Percentiles rank a stretch among this genome's conserved stretches.
Conservation (phyloP, 1,140 invertebrate species). For the Dendroctonus ponderosae region DNA sequence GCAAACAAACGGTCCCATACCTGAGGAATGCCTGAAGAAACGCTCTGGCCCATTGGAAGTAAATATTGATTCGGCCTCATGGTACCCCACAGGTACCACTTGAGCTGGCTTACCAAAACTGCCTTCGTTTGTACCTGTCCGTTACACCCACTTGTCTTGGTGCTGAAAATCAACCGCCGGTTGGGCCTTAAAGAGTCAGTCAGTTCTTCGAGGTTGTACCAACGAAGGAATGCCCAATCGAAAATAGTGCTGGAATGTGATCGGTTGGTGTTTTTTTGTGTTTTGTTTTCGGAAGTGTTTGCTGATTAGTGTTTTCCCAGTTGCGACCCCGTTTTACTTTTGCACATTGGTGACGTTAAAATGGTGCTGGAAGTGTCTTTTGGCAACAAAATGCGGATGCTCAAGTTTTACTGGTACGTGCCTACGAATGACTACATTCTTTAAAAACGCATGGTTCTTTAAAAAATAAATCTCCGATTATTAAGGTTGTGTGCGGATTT, state of each 20-base stretch:
- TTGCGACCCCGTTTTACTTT: slow-evolving; percentile 1
- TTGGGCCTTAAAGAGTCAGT: slow-evolving; percentile 25
- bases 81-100: slow-evolving; percentile 7
- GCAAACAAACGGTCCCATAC: slow-evolving; percentile 18
- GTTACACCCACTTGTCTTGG: slow-evolving; percentile 45
- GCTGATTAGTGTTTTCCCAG: background rate
- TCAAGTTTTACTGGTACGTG: slow-evolving; percentile 50
- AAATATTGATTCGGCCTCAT: slow-evolving; percentile 36
- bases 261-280: slow-evolving; percentile 16
- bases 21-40: slow-evolving; percentile 42
- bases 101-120: slow-evolving; percentile 33
- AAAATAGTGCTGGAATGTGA: slow-evolving; percentile 20
- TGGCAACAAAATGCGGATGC: slow-evolving; percentile 45
- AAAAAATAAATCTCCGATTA: too few species aligned
- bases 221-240: slow-evolving; percentile 7
- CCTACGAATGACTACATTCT: too few species aligned
- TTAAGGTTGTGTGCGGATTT: too few species aligned
- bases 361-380: slow-evolving; percentile 26
- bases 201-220: slow-evolving; percentile 20
- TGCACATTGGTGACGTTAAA: background rate
- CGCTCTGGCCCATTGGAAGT: slow-evolving; percentile 39
- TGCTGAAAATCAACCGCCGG: slow-evolving; percentile 19
- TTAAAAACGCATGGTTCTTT: too few species aligned
- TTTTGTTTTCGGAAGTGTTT: slow-evolving; percentile 5
- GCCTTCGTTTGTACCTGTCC: slow-evolving; percentile 42